A percentile compares a stretch with the other conserved stretches of the same genome.
Evolutionary conservation across 2,888 invertebrate species (phyloP).

Genomic region (Philereme vetulata): DNA sequence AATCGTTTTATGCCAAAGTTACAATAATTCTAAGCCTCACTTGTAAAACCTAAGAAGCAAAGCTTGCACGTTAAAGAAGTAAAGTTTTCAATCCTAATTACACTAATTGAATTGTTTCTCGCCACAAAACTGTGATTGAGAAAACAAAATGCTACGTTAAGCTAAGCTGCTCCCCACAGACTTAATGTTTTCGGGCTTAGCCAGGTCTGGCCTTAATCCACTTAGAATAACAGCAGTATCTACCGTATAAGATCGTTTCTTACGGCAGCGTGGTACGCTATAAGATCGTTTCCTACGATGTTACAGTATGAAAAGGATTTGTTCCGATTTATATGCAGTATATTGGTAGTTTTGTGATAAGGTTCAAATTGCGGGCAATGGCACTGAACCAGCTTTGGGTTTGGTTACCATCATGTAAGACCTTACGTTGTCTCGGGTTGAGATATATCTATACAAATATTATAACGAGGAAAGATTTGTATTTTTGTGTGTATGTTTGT

Average conservation of each 20-base stretch:
- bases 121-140: conserved; percentile 43
- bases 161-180: conserved; percentile 69
- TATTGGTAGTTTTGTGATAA: conserved; percentile 27
- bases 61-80: too few species aligned
- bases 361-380: conserved; percentile 20
- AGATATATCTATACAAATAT: too few species aligned
- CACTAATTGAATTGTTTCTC: conserved; percentile 25
- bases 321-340: conserved; percentile 59
- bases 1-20: too few species aligned
- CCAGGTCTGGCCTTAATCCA: conserved; percentile 80
- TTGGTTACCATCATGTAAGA: background rate
- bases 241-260: conserved; percentile 60
- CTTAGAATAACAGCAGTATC: conserved; percentile 78
- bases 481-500: too few species aligned
- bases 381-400: background rate
- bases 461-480: too few species aligned
- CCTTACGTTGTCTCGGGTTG: too few species aligned
- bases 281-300: conserved; percentile 65
- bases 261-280: conserved; percentile 56
- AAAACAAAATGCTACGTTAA: conserved; percentile 68
- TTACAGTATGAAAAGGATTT: conserved; percentile 55
- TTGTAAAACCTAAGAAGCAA: too few species aligned
- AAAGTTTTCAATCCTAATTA: conserved; percentile 21
- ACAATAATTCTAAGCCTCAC: too few species aligned
- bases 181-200: conserved; percentile 76